These are phyloP conservation scores for Tipula confusa DNA, from an alignment of 2,888 invertebrate species.

Conservation along the genomic window DNA sequence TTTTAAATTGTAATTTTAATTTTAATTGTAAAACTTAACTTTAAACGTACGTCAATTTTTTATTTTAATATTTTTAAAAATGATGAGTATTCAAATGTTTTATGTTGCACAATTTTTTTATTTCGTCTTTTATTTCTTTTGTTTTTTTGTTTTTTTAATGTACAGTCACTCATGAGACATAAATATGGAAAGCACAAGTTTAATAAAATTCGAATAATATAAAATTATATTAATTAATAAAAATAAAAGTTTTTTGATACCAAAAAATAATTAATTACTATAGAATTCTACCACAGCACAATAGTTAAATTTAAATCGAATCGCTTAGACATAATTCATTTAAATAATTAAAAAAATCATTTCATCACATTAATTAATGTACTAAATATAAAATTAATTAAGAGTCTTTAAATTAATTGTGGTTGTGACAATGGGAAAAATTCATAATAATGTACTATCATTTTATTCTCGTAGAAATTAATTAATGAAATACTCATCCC, in stretches of 20 bases:
- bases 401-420: background rate
- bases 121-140: background rate
- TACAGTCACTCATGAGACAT: background rate
- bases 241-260: background rate
- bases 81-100: slow-evolving; percentile 5
- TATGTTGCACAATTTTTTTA: background rate
- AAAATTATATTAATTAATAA: background rate
- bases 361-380: background rate
- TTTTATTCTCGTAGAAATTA: background rate
- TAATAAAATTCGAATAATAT: background rate
- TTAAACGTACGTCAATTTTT: background rate
- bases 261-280: background rate
- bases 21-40: background rate
- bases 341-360: background rate
- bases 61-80: background rate
- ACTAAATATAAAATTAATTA: background rate
- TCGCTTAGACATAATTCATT: background rate
- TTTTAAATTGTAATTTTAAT: background rate
- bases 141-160: background rate
- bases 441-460: too few species aligned
- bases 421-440: background rate
- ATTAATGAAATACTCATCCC: background rate
- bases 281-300: background rate
- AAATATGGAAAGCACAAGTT: background rate
- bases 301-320: background rate